phyloP scores from a whole-genome alignment of 1,140 invertebrate species.

The Euschistus heros region DNA sequence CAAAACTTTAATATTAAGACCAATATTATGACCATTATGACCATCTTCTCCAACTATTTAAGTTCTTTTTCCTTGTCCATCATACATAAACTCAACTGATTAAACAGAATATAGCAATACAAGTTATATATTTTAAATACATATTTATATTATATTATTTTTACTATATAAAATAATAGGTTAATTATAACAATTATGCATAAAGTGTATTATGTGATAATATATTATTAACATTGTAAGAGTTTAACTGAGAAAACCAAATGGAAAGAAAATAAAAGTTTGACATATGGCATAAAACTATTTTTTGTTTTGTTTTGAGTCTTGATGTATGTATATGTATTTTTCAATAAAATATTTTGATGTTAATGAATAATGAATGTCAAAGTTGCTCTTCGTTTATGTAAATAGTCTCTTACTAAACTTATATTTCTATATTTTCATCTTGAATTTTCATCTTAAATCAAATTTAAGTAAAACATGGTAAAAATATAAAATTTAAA shows the following conservation, averaged over 20 bases:
- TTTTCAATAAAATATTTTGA: not conserved
- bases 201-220: not conserved
- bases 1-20: too few species aligned
- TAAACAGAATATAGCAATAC: too few species aligned
- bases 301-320: not conserved
- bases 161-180: too few species aligned
- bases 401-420: conserved; percentile 5
- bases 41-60: too few species aligned
- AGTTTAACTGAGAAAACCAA: not conserved
- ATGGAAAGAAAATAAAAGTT: too few species aligned
- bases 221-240: not conserved
- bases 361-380: not conserved
- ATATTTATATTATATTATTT: too few species aligned
- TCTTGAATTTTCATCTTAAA: not conserved
- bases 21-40: too few species aligned
- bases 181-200: not conserved
- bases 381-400: conserved; percentile 15
- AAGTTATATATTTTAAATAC: too few species aligned
- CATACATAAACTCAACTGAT: too few species aligned
- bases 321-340: not conserved
- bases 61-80: too few species aligned
- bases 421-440: not conserved
- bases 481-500: not conserved
- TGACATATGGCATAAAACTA: not conserved
- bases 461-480: too few species aligned